A percentile compares a stretch with the other conserved stretches of the same genome.
Conservation (phyloP, 1,140 invertebrate genomes). For the Drosophila ironensis region DNA sequence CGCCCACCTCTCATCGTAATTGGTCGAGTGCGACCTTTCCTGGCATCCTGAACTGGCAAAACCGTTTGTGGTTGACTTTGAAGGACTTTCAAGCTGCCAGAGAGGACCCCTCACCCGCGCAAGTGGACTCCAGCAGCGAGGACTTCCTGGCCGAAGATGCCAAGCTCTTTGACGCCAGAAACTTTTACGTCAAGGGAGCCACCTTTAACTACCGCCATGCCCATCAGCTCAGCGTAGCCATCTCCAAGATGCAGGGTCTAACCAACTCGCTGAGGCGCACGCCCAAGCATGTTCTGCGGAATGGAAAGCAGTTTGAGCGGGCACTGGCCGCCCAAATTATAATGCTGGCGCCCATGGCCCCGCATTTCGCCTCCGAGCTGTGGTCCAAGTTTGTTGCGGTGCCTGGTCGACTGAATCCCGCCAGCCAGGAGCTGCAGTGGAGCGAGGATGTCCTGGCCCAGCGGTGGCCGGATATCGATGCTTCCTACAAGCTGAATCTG, state of each 20-base stretch:
- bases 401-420: slow-evolving; percentile 83
- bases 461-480: slow-evolving; percentile 91
- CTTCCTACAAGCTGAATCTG: slow-evolving; percentile 87
- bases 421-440: slow-evolving; percentile 85
- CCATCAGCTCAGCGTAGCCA: slow-evolving; percentile 91
- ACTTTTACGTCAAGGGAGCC: slow-evolving; percentile 89
- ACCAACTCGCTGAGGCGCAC: slow-evolving; percentile 87
- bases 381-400: slow-evolving; percentile 90
- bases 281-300: slow-evolving; percentile 84
- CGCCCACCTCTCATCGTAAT: slow-evolving; percentile 91
- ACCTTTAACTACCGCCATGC: slow-evolving; percentile 88
- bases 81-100: slow-evolving; percentile 85
- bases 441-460: slow-evolving; percentile 87
- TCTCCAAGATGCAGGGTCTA: slow-evolving; percentile 92
- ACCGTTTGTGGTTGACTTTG: slow-evolving; percentile 89
- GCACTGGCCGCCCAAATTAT: slow-evolving; percentile 90
- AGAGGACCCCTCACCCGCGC: slow-evolving; percentile 47
- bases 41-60: slow-evolving; percentile 92
- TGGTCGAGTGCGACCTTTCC: slow-evolving; percentile 91
- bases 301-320: slow-evolving; percentile 90
- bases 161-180: slow-evolving; percentile 89
- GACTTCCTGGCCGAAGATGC: slow-evolving; percentile 85
- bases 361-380: slow-evolving; percentile 94
- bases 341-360: slow-evolving; percentile 92
- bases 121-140: slow-evolving; percentile 56